Conservation (phyloP, 2,113 vertebrate species). For the Phyllostomus discolor region DNA sequence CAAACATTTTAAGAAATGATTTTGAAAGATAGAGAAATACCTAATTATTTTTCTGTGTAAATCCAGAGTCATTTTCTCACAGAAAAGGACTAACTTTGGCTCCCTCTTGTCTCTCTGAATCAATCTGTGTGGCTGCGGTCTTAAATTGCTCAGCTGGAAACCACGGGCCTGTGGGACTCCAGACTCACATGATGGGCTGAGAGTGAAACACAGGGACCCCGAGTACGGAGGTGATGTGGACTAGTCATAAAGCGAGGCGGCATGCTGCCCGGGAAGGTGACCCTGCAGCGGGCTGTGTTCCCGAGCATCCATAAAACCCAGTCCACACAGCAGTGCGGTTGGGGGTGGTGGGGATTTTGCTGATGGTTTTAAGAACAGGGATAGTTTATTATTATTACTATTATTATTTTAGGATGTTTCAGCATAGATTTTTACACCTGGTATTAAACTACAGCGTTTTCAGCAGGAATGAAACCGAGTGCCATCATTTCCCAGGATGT, state of each 20-base stretch:
- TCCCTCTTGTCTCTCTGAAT: neutral
- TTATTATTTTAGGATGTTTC: neutral
- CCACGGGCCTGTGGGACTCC: neutral
- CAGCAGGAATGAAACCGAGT: neutral
- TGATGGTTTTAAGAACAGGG: constrained; percentile 13
- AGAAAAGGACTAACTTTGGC: neutral
- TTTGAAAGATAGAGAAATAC: neutral
- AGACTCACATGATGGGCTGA: neutral
- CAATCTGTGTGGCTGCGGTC: neutral
- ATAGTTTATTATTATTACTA: neutral
- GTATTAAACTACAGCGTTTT: neutral
- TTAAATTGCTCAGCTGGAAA: neutral
- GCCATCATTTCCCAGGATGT: neutral
- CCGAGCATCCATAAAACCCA: neutral
- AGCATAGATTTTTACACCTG: neutral
- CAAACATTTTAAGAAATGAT: neutral
- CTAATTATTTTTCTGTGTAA: constrained; percentile 30
- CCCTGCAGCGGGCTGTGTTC: neutral
- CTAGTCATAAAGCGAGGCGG: neutral
- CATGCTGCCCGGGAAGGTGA: neutral
- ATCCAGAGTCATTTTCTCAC: neutral
- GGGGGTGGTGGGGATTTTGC: constrained; percentile 38
- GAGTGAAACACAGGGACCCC: constrained; percentile 23
- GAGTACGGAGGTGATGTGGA: neutral
- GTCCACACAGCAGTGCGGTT: neutral